Conservation (phyloP, 2,797 vertebrate genomes). For the Sylvilagus floridanus region DNA sequence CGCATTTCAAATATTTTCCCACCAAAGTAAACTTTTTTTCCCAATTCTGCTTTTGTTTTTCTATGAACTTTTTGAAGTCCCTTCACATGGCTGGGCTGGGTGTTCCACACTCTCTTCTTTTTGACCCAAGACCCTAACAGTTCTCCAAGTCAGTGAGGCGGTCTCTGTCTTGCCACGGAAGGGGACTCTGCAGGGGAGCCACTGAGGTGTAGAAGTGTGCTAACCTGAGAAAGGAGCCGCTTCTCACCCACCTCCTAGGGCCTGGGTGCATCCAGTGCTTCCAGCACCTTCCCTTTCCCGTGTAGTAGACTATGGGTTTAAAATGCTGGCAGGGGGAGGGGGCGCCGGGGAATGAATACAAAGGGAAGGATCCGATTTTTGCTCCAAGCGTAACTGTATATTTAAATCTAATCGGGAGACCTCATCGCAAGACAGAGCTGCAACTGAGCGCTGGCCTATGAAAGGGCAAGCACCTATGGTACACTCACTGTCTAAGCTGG, state of each 20-base stretch:
- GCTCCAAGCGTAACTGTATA: conserved; percentile 80
- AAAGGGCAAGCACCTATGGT: conserved; percentile 69
- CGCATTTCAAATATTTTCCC: too few relatives aligned
- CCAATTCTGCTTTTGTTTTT: too few relatives aligned
- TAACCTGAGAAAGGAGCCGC: conserved; percentile 81
- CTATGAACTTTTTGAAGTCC: too few relatives aligned
- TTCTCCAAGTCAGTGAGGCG: conserved; percentile 44
- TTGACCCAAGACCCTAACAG: conserved; percentile 75
- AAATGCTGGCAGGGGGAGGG: conserved; percentile 59
- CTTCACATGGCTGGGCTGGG: rapidly evolving
- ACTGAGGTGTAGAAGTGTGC: conserved; percentile 76
- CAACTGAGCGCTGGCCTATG: conserved; percentile 65
- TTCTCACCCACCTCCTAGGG: conserved; percentile 83
- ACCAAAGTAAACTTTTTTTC: too few relatives aligned
- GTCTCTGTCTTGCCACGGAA: conserved; percentile 72
- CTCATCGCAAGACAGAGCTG: conserved; percentile 48
- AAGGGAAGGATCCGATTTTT: conserved; percentile 78
- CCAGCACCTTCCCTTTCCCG: conserved; percentile 82
- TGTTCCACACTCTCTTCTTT: neutral
- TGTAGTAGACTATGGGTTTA: conserved; percentile 75
- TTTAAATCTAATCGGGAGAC: conserved; percentile 78
- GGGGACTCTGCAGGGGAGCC: conserved; percentile 64
- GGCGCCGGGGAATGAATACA: conserved; percentile 28
- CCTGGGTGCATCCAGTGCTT: conserved; percentile 78
- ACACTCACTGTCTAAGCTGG: neutral